These are phyloP conservation scores for Campaea margaritaria DNA, from an alignment of 2,888 invertebrate genomes.

Conservation along the genomic window DNA sequence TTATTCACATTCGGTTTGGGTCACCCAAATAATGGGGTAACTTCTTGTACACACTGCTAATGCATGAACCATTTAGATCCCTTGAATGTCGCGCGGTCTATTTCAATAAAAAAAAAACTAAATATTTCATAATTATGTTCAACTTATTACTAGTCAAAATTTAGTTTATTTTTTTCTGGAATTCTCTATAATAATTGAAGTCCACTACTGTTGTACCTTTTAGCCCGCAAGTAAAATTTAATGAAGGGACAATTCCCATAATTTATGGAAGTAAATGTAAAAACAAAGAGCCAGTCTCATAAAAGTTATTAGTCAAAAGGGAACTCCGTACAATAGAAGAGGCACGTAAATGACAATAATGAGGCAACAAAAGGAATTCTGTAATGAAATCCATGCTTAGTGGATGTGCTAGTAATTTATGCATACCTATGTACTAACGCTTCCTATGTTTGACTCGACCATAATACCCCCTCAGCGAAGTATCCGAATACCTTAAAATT, in stretches of 20 bases:
- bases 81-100: neutral
- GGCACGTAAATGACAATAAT: slow-evolving; percentile 36
- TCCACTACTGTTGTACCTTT: neutral
- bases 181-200: slow-evolving; percentile 8
- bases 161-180: slow-evolving; percentile 5
- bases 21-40: slow-evolving; percentile 71
- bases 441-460: slow-evolving; percentile 21
- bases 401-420: slow-evolving; percentile 39
- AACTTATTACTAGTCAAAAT: neutral
- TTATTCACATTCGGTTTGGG: slow-evolving; percentile 75
- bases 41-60: slow-evolving; percentile 59
- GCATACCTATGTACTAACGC: slow-evolving; percentile 29
- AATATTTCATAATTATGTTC: too few relatives aligned
- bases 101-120: neutral
- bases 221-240: too few relatives aligned
- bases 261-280: slow-evolving; percentile 23
- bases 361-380: slow-evolving; percentile 30
- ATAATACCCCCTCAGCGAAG: slow-evolving; percentile 47
- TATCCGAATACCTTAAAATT: slow-evolving; percentile 68
- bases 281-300: slow-evolving; percentile 27
- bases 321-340: slow-evolving; percentile 21
- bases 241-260: slow-evolving; percentile 9
- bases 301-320: slow-evolving; percentile 29
- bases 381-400: slow-evolving; percentile 38
- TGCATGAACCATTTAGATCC: slow-evolving; percentile 37